Evolutionary conservation across 2,113 vertebrate genomes (phyloP).

Genomic region (Columbina picui): DNA sequence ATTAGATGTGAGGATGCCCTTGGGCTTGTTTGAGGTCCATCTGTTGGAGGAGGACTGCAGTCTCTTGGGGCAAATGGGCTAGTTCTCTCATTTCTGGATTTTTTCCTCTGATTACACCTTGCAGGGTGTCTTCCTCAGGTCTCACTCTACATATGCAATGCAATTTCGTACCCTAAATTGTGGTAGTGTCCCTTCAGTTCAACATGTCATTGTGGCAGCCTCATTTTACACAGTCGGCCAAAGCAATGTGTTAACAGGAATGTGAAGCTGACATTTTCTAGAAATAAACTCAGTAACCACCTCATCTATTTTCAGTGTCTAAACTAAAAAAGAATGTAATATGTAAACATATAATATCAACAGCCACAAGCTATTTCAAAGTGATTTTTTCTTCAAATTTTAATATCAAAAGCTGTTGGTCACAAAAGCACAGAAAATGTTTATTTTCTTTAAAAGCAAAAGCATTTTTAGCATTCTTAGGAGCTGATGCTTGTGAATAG

Average conservation of each 20-base stretch:
- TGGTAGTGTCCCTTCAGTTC: background rate
- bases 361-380: background rate
- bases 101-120: background rate
- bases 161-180: background rate
- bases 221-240: background rate
- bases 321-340: slow-evolving; percentile 1
- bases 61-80: background rate
- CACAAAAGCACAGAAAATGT: background rate
- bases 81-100: background rate
- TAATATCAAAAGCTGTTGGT: background rate
- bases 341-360: background rate
- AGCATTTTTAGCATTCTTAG: slow-evolving; percentile 29
- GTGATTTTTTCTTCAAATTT: background rate
- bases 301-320: slow-evolving; percentile 21
- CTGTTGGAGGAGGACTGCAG: background rate
- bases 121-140: background rate
- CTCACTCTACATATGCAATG: background rate
- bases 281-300: slow-evolving; percentile 32
- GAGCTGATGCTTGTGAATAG: background rate
- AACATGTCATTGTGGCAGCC: background rate
- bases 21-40: background rate
- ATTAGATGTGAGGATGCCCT: background rate
- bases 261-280: slow-evolving; percentile 5
- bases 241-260: slow-evolving; percentile 12
- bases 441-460: background rate